phyloP scores from a whole-genome alignment of 2,888 invertebrate genomes.

The Strigamia transsilvanica region DNA sequence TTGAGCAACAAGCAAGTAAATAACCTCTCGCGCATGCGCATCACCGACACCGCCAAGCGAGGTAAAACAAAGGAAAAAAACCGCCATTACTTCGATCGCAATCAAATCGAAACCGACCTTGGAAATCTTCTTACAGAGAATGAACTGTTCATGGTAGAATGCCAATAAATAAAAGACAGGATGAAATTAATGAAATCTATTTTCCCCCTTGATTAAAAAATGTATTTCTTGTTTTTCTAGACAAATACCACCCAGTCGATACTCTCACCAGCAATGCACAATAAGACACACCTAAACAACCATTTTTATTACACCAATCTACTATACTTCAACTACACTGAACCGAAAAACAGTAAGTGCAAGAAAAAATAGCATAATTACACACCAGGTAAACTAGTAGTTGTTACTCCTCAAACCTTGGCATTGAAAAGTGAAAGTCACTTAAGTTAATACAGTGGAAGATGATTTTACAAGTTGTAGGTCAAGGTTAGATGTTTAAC shows the following conservation, averaged over 20 bases:
- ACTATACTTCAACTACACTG: neutral
- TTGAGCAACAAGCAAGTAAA: conserved; percentile 28
- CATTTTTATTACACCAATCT: neutral
- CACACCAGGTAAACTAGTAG: neutral
- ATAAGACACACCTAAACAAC: neutral
- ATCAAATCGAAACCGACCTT: conserved; percentile 2
- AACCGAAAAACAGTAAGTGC: conserved; percentile 4
- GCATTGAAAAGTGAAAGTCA: conserved; percentile 35
- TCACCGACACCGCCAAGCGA: neutral
- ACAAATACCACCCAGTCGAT: neutral
- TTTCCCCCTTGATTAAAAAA: neutral
- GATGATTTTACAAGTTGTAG: neutral
- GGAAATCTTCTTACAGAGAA: neutral
- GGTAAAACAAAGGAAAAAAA: neutral
- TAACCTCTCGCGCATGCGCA: neutral
- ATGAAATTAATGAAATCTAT: conserved; percentile 10
- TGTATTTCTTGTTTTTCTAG: neutral
- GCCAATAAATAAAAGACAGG: conserved; percentile 20
- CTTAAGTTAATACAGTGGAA: neutral
- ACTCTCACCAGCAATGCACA: neutral
- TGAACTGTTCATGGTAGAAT: conserved; percentile 12
- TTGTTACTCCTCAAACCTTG: neutral
- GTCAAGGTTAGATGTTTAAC: conserved; percentile 14
- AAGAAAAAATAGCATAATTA: neutral
- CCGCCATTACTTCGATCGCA: neutral